Evolutionary conservation across 2,888 invertebrate genomes (phyloP).

Genomic region (Parascotia fuliginaria): DNA sequence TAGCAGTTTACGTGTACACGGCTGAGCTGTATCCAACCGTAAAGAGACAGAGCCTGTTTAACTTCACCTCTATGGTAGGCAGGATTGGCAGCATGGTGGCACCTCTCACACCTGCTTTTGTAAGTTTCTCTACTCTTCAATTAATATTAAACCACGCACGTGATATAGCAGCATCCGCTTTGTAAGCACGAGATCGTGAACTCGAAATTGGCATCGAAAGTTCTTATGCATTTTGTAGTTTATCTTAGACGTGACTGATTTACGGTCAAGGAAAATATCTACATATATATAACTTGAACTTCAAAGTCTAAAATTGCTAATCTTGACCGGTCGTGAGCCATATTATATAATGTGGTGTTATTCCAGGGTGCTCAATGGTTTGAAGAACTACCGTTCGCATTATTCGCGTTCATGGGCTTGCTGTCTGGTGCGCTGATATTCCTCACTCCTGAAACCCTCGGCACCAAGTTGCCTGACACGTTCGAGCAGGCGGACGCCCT

Average conservation of each 20-base stretch:
- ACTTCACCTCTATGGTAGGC: slow-evolving; percentile 87
- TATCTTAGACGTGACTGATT: no score
- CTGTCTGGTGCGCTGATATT: slow-evolving; percentile 80
- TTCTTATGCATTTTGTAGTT: no score
- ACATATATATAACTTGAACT: no score
- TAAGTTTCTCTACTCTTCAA: no score
- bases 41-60: slow-evolving; percentile 85
- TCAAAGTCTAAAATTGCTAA: no score
- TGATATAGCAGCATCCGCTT: no score
- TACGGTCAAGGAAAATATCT: no score
- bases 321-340: no score
- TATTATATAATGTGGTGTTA: not conserved
- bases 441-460: slow-evolving; percentile 86
- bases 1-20: slow-evolving; percentile 85
- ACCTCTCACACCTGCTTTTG: slow-evolving; percentile 87
- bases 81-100: slow-evolving; percentile 86
- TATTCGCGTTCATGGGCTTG: slow-evolving; percentile 82
- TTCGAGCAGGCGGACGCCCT: slow-evolving; percentile 47
- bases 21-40: slow-evolving; percentile 87
- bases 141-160: no score
- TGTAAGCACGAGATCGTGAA: no score
- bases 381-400: slow-evolving; percentile 77
- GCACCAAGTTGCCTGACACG: slow-evolving; percentile 65
- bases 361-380: slow-evolving; percentile 62
- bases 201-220: no score